A percentile compares a stretch with the other conserved stretches of the same genome.
Evolutionary conservation across 2,797 vertebrate genomes (phyloP).

Genomic region (Dryobates pubescens): DNA sequence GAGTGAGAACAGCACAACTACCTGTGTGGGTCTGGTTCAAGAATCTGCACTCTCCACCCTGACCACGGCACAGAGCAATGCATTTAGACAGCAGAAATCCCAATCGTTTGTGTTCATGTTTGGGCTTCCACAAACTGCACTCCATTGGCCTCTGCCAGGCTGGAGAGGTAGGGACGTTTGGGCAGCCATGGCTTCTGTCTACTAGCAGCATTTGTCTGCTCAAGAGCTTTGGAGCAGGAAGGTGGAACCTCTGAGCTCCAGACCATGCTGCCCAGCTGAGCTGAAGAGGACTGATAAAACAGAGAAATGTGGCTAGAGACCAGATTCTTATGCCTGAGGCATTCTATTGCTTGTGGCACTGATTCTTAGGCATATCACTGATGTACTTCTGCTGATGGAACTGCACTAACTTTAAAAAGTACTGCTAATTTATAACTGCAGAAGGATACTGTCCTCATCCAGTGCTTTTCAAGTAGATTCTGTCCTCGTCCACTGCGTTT

Average conservation of each 20-base stretch:
- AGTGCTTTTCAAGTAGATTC: not conserved
- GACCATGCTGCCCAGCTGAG: not conserved
- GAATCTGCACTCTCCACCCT: not conserved
- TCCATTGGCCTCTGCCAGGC: not conserved
- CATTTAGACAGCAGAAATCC: not conserved
- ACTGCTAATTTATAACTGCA: constrained; percentile 10
- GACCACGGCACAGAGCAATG: not conserved
- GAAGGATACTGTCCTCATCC: not conserved
- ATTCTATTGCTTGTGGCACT: not conserved
- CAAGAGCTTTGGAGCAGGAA: not conserved
- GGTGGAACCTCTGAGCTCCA: constrained; percentile 4
- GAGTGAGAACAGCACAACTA: not conserved
- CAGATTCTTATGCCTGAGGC: not conserved
- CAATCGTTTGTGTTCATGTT: not conserved
- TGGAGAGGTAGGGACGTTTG: not conserved
- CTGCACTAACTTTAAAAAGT: constrained; percentile 1
- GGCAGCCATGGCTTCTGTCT: not conserved
- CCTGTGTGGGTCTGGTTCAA: not conserved
- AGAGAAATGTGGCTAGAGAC: not conserved
- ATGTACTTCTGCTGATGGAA: not conserved
- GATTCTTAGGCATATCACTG: not conserved
- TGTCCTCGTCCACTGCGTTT: not conserved
- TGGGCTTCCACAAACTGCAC: not conserved
- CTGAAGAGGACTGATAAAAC: not conserved
- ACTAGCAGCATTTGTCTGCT: not conserved